Evolutionary conservation across 2,888 invertebrate genomes (phyloP).

Genomic region (Serrognathus titanus): DNA sequence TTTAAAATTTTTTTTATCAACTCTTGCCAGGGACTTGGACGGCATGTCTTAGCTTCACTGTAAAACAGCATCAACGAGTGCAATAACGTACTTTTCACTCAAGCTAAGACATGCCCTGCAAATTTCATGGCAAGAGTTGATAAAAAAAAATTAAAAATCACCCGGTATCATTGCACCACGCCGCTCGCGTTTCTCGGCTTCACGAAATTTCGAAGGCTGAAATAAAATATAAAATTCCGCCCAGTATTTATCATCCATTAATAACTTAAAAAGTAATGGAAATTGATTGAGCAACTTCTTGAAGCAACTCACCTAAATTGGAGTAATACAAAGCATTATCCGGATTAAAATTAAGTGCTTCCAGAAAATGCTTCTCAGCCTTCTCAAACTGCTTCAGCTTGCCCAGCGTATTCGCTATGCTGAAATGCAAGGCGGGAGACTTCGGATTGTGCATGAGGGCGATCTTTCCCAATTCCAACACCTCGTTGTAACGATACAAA

Average conservation of each 20-base stretch:
- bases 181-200: too few relatives aligned
- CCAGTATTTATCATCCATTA: background rate
- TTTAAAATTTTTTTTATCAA: too few relatives aligned
- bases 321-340: conserved; percentile 79
- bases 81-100: too few relatives aligned
- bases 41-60: too few relatives aligned
- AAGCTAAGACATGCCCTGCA: too few relatives aligned
- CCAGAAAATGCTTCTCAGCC: conserved; percentile 78
- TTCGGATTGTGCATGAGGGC: conserved; percentile 70
- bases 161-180: too few relatives aligned
- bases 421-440: conserved; percentile 78
- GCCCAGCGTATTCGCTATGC: conserved; percentile 84
- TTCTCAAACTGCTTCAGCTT: conserved; percentile 72
- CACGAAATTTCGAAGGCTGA: too few relatives aligned
- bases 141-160: conserved; percentile 3
- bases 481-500: conserved; percentile 55
- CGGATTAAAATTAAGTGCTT: conserved; percentile 67
- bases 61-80: too few relatives aligned
- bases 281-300: background rate
- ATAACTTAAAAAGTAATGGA: too few relatives aligned
- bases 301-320: conserved; percentile 70
- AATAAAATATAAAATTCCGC: too few relatives aligned
- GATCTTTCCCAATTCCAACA: conserved; percentile 64
- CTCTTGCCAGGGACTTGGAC: too few relatives aligned
- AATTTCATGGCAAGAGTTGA: too few relatives aligned